Base-by-base conservation (phyloP, 2,888 invertebrate species). In the Tupiocoris notatus region DNA sequence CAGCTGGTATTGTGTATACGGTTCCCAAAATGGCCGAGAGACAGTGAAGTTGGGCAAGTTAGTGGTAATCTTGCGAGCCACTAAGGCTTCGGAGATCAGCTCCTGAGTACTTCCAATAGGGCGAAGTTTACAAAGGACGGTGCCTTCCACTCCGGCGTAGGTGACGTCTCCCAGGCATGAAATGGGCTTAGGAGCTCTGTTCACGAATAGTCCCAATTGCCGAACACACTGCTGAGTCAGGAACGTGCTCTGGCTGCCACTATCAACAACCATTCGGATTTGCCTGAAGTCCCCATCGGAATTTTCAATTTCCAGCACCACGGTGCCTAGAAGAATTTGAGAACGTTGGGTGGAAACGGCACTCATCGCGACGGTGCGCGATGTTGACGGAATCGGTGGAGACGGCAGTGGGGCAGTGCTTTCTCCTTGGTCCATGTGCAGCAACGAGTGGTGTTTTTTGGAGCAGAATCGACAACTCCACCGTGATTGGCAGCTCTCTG, bases 251-350 rank as follows among this genome's bases (percentile, higher is more conserved):
- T 63, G 64, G 22, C 22, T 23, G 18, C 64, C 64, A 20, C 22
- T 22, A 21, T 63, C 64, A 12, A 70, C 21, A 6, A 70, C 70
- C 58, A 70, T 70, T 56, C 70, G 70, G 18, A 70, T 17, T 6
- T 9, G 16, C 3, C 16, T 3, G 16, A 59, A 59, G 16, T 59
- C 20, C 3, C 59, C 59, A n/a, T 6, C 3, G 3, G 17, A 17
- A n/a, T 59, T 18, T 59, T 59, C 59, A 59, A 59, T 59, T n/a
- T 59, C 59, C n/a, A 59, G n/a, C 6, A 59, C 59, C 59, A 59
- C 59, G 59, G 59, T 59, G n/a, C 59, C 59, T 3, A 59, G 20
- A 6, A 59, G 20, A 18, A 59, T 18, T 59, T 59, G n/a, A n/a
- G 59, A 59, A 17, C 20, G 17, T 17, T n/a, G 59, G 20, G 3